Evolutionary conservation across 2,797 vertebrate genomes (phyloP).

Genomic region (Cynopterus sphinx): DNA sequence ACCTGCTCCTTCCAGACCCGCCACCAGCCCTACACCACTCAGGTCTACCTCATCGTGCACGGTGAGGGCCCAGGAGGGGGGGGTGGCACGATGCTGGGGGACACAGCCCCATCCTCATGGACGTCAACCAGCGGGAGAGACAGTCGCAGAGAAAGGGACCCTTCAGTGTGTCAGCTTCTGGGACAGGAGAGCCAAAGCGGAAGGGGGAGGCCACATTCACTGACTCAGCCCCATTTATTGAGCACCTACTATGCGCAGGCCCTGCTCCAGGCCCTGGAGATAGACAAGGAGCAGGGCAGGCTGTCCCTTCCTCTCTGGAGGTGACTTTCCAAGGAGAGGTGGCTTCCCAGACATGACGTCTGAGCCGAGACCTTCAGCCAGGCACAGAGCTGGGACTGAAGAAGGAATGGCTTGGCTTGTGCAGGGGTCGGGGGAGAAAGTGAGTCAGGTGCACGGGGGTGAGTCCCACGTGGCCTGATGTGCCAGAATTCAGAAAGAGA

Average conservation of each 20-base stretch:
- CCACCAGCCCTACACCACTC: slow-evolving; percentile 91
- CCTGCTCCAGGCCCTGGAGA: background rate
- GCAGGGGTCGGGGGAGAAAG: too few species aligned
- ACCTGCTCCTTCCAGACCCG: slow-evolving; percentile 95
- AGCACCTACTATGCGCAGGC: background rate
- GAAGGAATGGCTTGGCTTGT: rapidly evolving
- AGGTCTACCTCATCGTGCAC: slow-evolving; percentile 95
- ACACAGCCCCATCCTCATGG: background rate
- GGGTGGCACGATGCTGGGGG: too few species aligned
- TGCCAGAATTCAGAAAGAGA: background rate
- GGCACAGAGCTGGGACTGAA: background rate
- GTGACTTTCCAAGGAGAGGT: background rate
- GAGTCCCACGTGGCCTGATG: background rate
- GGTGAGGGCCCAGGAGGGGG: slow-evolving; percentile 81
- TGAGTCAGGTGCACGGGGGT: slow-evolving; percentile 69
- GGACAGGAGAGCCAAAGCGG: background rate
- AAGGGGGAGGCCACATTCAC: rapidly evolving
- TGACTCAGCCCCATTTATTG: background rate
- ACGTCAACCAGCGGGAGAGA: background rate
- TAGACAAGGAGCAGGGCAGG: background rate
- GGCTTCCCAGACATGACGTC: background rate
- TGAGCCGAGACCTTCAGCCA: background rate
- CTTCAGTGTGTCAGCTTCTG: background rate
- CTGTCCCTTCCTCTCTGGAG: background rate
- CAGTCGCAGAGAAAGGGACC: background rate